These are phyloP conservation scores for Diarsia mendica DNA, from an alignment of 2,888 invertebrate species.

Conservation along the genomic window DNA sequence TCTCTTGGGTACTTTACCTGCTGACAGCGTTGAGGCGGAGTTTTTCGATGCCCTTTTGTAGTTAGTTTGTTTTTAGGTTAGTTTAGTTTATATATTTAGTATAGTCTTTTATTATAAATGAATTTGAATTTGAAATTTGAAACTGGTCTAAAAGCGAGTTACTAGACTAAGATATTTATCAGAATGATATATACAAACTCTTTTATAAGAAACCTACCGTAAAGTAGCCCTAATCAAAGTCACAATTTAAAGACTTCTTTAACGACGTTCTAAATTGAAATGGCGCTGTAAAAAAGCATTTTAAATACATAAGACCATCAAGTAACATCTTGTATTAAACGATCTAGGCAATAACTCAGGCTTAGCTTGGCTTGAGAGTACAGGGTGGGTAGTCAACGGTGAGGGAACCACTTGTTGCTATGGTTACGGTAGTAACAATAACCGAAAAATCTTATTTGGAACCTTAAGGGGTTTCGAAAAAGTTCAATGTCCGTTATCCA, in stretches of 20 bases:
- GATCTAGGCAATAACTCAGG: conserved; percentile 82
- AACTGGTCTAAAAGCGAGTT: no score
- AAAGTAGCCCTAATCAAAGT: not conserved
- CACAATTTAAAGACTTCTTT: conserved; percentile 1
- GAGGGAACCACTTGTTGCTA: conserved; percentile 83
- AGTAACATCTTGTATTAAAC: conserved; percentile 71
- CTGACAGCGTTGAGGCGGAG: no score
- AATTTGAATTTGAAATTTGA: no score
- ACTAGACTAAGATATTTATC: not conserved
- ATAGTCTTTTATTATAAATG: no score
- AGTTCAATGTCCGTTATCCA: conserved; percentile 47
- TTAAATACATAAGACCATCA: conserved; percentile 59
- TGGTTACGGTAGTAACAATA: conserved; percentile 73
- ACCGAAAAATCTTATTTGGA: conserved; percentile 56
- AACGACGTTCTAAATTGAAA: conserved; percentile 28
- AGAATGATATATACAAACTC: not conserved
- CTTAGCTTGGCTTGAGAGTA: conserved; percentile 71
- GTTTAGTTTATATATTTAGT: no score
- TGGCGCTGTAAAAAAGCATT: conserved; percentile 40
- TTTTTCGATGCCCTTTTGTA: no score
- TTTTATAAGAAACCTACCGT: not conserved
- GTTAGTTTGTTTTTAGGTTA: no score
- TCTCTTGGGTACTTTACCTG: no score
- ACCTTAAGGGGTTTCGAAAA: conserved; percentile 41
- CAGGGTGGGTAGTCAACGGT: conserved; percentile 66